Conservation (phyloP, 2,113 vertebrate species). For the Scopus umbretta region DNA sequence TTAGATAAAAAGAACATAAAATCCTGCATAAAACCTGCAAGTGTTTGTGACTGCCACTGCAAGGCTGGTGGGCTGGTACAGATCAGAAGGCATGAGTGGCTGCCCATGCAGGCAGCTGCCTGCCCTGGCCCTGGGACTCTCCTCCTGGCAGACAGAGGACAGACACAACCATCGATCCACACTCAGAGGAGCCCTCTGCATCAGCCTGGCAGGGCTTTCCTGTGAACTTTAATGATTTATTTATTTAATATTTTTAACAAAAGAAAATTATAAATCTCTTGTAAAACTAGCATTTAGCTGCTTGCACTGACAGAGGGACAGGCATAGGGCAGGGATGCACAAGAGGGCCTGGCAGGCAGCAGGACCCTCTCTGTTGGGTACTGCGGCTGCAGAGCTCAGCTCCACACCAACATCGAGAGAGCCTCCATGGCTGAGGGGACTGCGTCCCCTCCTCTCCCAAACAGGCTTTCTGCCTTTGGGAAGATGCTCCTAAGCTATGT, state of each 20-base stretch:
- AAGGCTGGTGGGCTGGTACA: not conserved
- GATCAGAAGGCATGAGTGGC: not conserved
- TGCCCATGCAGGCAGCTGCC: not conserved
- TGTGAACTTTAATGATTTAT: not conserved
- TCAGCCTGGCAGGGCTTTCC: not conserved
- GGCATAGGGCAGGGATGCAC: too few species aligned
- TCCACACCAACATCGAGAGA: not conserved
- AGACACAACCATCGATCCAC: not conserved
- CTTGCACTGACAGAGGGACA: not conserved
- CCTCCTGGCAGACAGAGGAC: not conserved
- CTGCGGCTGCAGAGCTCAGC: not conserved
- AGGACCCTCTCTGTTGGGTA: not conserved
- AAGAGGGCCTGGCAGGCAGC: not conserved
- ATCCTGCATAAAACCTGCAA: not conserved
- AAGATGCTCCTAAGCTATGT: not conserved
- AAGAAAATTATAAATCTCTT: not conserved
- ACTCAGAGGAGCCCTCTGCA: not conserved
- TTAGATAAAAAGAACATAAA: not conserved
- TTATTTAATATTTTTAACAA: not conserved
- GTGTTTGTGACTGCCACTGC: not conserved
- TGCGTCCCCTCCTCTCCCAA: fast-evolving
- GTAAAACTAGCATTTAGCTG: not conserved
- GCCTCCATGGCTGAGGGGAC: not conserved
- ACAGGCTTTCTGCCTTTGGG: not conserved
- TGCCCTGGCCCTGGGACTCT: not conserved